Percentiles rank a stretch among this genome's conserved stretches.
Conservation (phyloP, 2,113 vertebrate species). For the Pachyramphus minor region DNA sequence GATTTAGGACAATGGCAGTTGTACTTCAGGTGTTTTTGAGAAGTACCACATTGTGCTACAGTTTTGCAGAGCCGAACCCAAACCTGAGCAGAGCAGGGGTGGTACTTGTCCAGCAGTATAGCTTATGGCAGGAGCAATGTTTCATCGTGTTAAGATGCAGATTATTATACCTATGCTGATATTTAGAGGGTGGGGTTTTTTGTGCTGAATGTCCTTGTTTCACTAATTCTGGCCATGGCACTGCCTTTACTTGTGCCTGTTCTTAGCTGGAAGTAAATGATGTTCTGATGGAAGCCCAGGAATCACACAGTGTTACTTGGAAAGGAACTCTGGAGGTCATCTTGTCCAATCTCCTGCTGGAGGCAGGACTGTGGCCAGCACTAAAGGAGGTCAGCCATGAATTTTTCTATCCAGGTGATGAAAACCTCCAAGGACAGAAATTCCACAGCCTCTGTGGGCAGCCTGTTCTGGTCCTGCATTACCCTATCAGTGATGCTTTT, state of each 20-base stretch:
- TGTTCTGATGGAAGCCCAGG: not conserved
- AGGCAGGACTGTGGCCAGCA: not conserved
- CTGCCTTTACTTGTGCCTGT: not conserved
- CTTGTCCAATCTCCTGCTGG: not conserved
- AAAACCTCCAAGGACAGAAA: not conserved
- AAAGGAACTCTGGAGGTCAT: not conserved
- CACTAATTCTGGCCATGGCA: not conserved
- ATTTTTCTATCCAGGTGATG: not conserved
- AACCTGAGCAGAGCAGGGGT: not conserved
- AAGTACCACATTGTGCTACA: not conserved
- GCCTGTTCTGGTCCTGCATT: not conserved
- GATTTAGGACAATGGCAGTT: constrained; percentile 44
- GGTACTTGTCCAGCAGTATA: not conserved
- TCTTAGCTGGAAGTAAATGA: not conserved
- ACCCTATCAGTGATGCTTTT: not conserved
- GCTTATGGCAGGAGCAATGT: not conserved
- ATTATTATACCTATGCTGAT: not conserved
- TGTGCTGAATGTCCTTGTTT: not conserved
- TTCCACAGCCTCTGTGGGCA: not conserved
- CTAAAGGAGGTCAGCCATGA: not conserved
- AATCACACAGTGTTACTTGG: not conserved
- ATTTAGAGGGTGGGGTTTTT: fast-evolving
- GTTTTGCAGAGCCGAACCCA: not conserved
- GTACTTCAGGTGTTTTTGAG: not conserved
- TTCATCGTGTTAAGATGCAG: not conserved